phyloP scores from a whole-genome alignment of 2,113 vertebrate species.

The Promerops cafer region DNA sequence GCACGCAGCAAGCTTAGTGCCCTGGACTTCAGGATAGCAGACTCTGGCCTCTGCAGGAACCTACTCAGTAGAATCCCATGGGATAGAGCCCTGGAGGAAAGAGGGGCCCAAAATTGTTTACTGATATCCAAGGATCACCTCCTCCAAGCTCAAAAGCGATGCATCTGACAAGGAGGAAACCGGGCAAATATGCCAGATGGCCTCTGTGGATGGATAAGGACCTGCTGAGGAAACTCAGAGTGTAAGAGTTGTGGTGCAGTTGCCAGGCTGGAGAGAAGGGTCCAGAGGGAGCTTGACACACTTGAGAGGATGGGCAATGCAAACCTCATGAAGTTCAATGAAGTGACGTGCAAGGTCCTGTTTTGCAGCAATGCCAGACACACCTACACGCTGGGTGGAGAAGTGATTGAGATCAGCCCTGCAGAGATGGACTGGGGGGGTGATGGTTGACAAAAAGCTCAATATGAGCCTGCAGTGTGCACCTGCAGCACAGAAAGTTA shows the following conservation, averaged over 20 bases:
- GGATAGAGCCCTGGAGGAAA: background rate
- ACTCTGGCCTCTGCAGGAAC: background rate
- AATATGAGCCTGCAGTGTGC: background rate
- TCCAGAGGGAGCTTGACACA: background rate
- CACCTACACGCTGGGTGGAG: too few species aligned
- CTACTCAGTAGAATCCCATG: background rate
- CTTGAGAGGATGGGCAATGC: background rate
- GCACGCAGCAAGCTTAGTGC: background rate
- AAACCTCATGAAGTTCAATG: too few species aligned
- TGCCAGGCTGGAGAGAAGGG: background rate
- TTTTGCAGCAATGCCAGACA: background rate
- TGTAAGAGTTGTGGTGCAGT: background rate
- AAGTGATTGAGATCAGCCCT: background rate
- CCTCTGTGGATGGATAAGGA: accelerated
- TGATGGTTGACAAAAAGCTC: background rate
- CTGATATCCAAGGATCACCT: background rate
- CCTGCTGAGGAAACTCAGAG: background rate
- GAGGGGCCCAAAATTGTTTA: background rate
- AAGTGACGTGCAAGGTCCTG: background rate
- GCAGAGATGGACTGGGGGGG: background rate
- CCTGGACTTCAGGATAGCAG: background rate
- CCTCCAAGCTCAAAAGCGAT: background rate
- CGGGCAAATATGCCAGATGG: accelerated
- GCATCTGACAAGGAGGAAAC: accelerated
- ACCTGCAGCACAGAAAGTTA: too few species aligned